Base-by-base conservation (phyloP, 1,140 invertebrate genomes). In the Drosophila seguyi region DNA sequence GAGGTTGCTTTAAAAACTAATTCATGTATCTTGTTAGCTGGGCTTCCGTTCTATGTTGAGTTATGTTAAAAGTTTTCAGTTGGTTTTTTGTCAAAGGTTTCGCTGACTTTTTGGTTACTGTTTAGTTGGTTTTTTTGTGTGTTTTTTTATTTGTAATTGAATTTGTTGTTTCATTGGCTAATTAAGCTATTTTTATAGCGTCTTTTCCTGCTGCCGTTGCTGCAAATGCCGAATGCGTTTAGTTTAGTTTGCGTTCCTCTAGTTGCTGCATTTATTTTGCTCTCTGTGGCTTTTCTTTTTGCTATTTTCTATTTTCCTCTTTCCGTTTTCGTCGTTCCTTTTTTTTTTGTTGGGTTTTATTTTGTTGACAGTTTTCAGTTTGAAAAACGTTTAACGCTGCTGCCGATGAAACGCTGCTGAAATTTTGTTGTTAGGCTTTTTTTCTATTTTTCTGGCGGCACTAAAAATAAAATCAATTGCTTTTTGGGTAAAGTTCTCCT, bases 401-500 rank as follows among this genome's bases (percentile, higher is more conserved):
- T 65, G 56, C 69, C 65, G 59, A 20, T 36, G 62, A 55, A 55
- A 55, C 52, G 52, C 47, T 75, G 69, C 52, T 67, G 44, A 55
- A 71, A 63, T 69, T 39, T 65, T 74, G 57, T 55, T 81, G 65
- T 76, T 66, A 81, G 50, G 45, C 31, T 81, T 39, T 75, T 36
- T 48, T 68, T 55, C 61, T 69, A 48, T 75, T 79, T 75, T 72
- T 74, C 66, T 78, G 66, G 67, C 57, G 57, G 73, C 82, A 84
- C 81, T 84, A 86, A 81, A 84, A 84, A 84, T 86, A 86, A 84
- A 84, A 85, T 84, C 81, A 86, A 86, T 84, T 77, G 81, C 82
- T 74, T 79, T 68, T 81, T 55, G 29, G 58, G 50, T 61, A 77
- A 58, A 73, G 68, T 68, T 69, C 68, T 53, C 47, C 44, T 66